Percentiles rank a stretch among this genome's conserved stretches.
These are phyloP conservation scores for Craniophora ligustri DNA, from an alignment of 2,888 invertebrate species.

Conservation along the genomic window DNA sequence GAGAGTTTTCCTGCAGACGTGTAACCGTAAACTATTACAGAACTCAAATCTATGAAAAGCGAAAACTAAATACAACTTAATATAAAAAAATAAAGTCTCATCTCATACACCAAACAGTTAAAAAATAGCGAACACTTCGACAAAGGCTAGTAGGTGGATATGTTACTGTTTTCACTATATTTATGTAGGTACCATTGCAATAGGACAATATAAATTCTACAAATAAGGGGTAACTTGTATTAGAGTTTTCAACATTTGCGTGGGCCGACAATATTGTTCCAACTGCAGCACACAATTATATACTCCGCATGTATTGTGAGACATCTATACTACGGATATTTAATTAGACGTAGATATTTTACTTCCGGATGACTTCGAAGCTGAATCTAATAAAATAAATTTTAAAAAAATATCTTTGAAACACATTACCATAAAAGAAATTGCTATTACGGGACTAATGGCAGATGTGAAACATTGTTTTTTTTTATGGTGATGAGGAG, in stretches of 20 bases:
- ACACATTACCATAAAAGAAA: too few relatives aligned
- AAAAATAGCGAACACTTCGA: background rate
- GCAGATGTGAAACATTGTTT: too few relatives aligned
- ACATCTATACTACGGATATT: constrained; percentile 1
- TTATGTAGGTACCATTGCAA: background rate
- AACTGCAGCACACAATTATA: constrained; percentile 1
- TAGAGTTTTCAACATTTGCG: constrained; percentile 1
- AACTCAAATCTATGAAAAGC: background rate
- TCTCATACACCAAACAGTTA: too few relatives aligned
- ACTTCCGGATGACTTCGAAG: too few relatives aligned
- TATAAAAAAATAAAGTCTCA: too few relatives aligned
- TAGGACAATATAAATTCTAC: background rate
- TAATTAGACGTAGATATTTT: too few relatives aligned
- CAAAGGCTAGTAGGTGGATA: too few relatives aligned
- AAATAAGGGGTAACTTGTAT: constrained; percentile 2
- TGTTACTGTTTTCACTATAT: too few relatives aligned
- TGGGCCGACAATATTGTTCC: constrained; percentile 13
- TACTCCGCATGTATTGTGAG: constrained; percentile 5
- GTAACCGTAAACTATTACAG: background rate
- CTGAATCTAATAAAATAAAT: too few relatives aligned
- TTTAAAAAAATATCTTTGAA: too few relatives aligned
- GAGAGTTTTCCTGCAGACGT: background rate
- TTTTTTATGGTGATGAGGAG: too few relatives aligned
- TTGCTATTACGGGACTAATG: too few relatives aligned
- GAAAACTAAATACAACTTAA: background rate